phyloP scores from a whole-genome alignment of 2,113 vertebrate genomes.

The Telmatochromis sp. region DNA sequence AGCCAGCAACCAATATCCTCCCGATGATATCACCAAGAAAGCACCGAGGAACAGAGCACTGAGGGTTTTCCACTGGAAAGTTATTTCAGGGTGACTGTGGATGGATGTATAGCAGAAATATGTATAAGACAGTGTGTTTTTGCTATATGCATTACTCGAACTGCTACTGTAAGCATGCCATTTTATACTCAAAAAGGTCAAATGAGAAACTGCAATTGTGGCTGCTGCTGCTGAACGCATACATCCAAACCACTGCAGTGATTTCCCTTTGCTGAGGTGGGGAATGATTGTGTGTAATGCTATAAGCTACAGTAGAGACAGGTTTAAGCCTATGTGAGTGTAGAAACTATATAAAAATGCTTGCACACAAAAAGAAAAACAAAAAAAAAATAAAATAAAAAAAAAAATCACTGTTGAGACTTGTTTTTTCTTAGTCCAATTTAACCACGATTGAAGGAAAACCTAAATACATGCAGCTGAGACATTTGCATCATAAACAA shows the following conservation, averaged over 20 bases:
- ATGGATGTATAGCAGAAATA: neutral
- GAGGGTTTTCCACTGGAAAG: neutral
- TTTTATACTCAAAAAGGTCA: neutral
- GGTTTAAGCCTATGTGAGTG: neutral
- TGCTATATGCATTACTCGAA: neutral
- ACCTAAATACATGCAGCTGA: neutral
- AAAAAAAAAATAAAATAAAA: neutral
- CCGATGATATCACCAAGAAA: conserved; percentile 1
- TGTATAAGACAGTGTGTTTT: neutral
- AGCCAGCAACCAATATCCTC: conserved; percentile 13
- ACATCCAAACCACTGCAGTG: neutral
- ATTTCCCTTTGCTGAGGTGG: neutral
- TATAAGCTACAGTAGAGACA: neutral
- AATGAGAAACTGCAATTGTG: neutral
- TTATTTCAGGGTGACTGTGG: neutral
- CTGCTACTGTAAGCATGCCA: neutral
- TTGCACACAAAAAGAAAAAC: neutral
- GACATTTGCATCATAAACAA: conserved; percentile 28
- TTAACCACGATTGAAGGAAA: conserved; percentile 13
- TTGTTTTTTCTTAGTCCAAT: conserved; percentile 1
- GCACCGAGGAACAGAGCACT: neutral
- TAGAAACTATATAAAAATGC: neutral
- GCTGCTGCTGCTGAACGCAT: neutral
- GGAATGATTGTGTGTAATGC: neutral
- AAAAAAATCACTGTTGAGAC: neutral